Conservation (phyloP, 1,140 invertebrate species). For the Drosophila insularis region DNA sequence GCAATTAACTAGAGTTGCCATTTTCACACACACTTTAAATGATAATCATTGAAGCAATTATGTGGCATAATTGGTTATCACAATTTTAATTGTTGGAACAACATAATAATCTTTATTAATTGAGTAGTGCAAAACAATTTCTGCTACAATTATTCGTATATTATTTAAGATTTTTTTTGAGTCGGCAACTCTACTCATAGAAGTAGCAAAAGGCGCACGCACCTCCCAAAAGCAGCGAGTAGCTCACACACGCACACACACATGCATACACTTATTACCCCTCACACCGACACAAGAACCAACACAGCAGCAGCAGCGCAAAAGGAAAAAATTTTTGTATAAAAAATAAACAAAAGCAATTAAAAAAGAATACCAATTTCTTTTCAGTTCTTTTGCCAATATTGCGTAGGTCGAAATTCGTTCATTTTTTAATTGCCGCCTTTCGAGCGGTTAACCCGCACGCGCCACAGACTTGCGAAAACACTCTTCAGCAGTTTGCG, state of each 20-base stretch:
- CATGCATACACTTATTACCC: constrained; percentile 11
- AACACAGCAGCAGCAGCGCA: constrained; percentile 63
- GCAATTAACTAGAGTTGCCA: constrained; percentile 78
- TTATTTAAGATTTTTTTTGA: neutral
- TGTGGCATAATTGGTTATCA: neutral
- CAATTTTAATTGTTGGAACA: neutral
- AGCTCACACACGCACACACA: constrained; percentile 50
- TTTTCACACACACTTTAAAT: constrained; percentile 10
- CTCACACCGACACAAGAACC: constrained; percentile 27
- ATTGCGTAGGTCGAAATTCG: constrained; percentile 37
- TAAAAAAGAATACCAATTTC: constrained; percentile 75
- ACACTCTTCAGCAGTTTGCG: constrained; percentile 18
- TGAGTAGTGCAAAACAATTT: neutral
- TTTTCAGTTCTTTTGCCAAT: constrained; percentile 29
- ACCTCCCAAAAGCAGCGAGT: constrained; percentile 61
- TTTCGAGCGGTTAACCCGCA: constrained; percentile 18
- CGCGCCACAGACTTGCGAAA: constrained; percentile 28
- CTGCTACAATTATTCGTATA: neutral
- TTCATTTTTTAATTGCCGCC: constrained; percentile 55
- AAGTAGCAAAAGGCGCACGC: constrained; percentile 64
- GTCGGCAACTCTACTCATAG: constrained; percentile 40
- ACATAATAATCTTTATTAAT: neutral
- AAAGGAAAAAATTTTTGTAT: constrained; percentile 75
- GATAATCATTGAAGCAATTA: neutral
- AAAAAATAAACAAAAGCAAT: constrained; percentile 81